These are phyloP conservation scores for Crossocerus cetratus DNA, from an alignment of 2,888 invertebrate genomes.

Conservation along the genomic window DNA sequence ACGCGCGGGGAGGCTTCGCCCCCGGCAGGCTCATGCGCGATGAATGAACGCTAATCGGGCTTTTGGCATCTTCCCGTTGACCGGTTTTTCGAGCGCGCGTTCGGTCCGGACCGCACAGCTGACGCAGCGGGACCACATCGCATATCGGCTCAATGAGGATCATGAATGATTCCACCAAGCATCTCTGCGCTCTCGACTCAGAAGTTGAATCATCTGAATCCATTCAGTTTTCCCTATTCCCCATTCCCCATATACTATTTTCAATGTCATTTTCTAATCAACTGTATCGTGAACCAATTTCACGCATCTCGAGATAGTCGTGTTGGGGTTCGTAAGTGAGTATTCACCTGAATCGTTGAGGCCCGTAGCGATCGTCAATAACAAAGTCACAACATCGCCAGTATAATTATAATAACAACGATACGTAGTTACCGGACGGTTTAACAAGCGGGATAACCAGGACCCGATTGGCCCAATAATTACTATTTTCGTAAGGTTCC, in stretches of 20 bases:
- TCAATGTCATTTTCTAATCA: too few species aligned
- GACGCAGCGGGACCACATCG: conserved; percentile 7
- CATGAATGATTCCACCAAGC: conserved; percentile 38
- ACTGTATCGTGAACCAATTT: too few species aligned
- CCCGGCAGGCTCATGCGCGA: conserved; percentile 21
- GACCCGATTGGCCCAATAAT: conserved; percentile 34
- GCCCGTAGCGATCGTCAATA: conserved; percentile 20
- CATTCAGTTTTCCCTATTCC: too few species aligned
- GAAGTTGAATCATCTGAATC: too few species aligned
- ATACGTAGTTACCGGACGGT: conserved; percentile 32
- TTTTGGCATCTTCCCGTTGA: conserved; percentile 47
- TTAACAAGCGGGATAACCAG: conserved; percentile 46
- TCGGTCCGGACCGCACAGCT: conserved; percentile 10
- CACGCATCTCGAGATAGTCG: too few species aligned
- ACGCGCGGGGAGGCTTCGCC: neutral
- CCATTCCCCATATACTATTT: neutral
- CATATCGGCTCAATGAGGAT: conserved; percentile 32
- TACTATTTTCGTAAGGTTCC: conserved; percentile 39
- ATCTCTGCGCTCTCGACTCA: conserved; percentile 22
- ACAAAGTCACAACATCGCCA: conserved; percentile 4
- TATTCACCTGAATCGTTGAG: conserved; percentile 10
- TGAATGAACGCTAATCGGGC: conserved; percentile 49
- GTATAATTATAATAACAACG: conserved; percentile 35
- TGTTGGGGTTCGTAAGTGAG: too few species aligned
- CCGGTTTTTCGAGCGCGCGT: conserved; percentile 41